Conservation (phyloP, 2,888 invertebrate genomes). For the Apocheima hispidaria region DNA sequence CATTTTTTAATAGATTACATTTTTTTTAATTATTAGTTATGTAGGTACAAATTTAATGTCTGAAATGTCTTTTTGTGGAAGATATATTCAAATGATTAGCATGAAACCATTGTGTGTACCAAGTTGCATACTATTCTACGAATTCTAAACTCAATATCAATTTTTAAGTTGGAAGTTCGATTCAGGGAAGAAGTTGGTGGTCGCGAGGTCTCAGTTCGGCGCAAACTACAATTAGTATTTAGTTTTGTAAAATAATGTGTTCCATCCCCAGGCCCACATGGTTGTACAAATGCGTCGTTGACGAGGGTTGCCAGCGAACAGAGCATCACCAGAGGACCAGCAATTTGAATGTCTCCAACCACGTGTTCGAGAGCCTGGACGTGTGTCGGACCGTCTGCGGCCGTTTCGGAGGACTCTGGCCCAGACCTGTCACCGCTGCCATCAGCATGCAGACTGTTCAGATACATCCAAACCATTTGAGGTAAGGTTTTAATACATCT, state of each 20-base stretch:
- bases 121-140: no score
- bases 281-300: conserved; percentile 72
- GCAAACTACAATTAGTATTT: no score
- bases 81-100: no score
- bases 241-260: not conserved
- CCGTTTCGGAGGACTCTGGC: conserved; percentile 89
- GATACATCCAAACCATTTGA: not conserved
- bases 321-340: conserved; percentile 61
- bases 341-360: conserved; percentile 54
- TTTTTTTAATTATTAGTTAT: no score
- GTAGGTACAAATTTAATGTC: no score
- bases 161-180: no score
- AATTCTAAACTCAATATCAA: no score
- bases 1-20: no score
- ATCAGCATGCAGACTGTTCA: conserved; percentile 72
- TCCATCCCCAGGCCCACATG: conserved; percentile 69
- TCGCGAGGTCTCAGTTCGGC: no score
- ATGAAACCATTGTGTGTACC: no score
- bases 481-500: not conserved
- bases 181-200: no score
- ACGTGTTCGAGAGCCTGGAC: conserved; percentile 79
- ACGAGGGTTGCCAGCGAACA: conserved; percentile 73
- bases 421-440: conserved; percentile 86
- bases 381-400: conserved; percentile 90
- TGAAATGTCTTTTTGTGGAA: no score